Base-by-base conservation (phyloP, 2,888 invertebrate species). In the Chaetoderma sp. region DNA sequence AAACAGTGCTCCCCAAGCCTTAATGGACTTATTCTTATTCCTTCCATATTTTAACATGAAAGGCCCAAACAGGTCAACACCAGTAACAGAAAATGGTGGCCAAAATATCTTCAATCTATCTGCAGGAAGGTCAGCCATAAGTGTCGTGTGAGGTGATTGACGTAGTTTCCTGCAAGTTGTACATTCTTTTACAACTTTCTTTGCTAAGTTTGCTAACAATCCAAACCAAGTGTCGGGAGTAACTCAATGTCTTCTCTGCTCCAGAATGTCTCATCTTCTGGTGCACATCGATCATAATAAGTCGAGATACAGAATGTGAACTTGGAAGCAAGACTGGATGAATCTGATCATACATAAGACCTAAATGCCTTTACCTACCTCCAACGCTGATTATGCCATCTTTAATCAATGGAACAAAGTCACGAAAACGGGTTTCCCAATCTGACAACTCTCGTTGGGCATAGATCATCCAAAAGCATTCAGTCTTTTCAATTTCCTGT, bases 61-160 rank as follows among this genome's bases (percentile, higher is more conserved):
- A 28, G 59, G 60, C 18, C 47, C 47, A 23, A 59, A 59, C n/a
- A 59, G n/a, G 10, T 59, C 59, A 8, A 59, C 32, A 27, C 59
- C 59, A 21, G 32, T 47, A 13, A 45, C 45, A 5, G 30, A 21
- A 27, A 30, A 28, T 25, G 59, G 59, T 18, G 59, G 44, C 27
- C n/a, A 6, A 16, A 21, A 21, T 18, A 10, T 10, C 23, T 6
- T 25, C 6, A 21, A 8, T 28, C 52, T 52, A 8, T 52, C 52
- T 13, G 27, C 6, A 8, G 52, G 52, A 10, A 52, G 28, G 28
- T 52, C 52, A n/a, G 25, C 52, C 21, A 52, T 52, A 10, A 25
- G 23, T 52, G 52, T 25, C 23, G 6, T 28, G 28, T 52, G 23
- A 10, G 52, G 27, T 21, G 10, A 16, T 21, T 28, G 10, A 27